phyloP scores from a whole-genome alignment of 2,797 vertebrate species.

The Takifugu ocellatus region DNA sequence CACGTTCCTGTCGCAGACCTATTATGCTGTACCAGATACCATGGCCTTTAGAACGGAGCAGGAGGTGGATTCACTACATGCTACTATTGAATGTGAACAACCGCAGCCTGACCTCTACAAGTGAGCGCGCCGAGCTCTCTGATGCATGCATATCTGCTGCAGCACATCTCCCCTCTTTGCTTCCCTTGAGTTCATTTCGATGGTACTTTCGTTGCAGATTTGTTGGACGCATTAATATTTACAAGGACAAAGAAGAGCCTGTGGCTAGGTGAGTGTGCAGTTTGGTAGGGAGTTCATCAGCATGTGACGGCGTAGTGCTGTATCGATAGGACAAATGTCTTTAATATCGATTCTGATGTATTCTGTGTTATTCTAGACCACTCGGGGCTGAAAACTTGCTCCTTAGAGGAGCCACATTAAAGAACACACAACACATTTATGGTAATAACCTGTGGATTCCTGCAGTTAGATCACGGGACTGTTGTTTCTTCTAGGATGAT shows the following conservation, averaged over 20 bases:
- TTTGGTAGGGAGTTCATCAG: neutral
- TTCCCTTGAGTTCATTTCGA: constrained; percentile 26
- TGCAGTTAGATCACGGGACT: neutral
- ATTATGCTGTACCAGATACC: constrained; percentile 93
- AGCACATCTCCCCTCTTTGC: constrained; percentile 6
- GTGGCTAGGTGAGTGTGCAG: constrained; percentile 81
- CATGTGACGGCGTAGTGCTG: neutral
- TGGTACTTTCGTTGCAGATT: constrained; percentile 77
- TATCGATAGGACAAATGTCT: constrained; percentile 4
- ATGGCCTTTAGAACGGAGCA: constrained; percentile 90
- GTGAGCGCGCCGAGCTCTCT: constrained; percentile 73
- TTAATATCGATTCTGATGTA: neutral
- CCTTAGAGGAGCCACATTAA: constrained; percentile 94
- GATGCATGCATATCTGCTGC: constrained; percentile 24
- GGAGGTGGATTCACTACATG: constrained; percentile 88
- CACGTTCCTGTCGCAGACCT: constrained; percentile 77
- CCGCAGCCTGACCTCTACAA: constrained; percentile 99
- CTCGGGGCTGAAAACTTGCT: constrained; percentile 96
- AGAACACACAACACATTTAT: constrained; percentile 93
- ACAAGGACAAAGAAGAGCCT: constrained; percentile 88
- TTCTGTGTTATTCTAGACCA: constrained; percentile 75
- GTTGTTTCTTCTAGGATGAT: neutral
- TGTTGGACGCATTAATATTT: constrained; percentile 96
- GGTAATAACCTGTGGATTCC: constrained; percentile 71
- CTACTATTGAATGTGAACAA: constrained; percentile 98